These are phyloP conservation scores for Channa argus DNA, from an alignment of 2,113 vertebrate species.

Conservation along the genomic window DNA sequence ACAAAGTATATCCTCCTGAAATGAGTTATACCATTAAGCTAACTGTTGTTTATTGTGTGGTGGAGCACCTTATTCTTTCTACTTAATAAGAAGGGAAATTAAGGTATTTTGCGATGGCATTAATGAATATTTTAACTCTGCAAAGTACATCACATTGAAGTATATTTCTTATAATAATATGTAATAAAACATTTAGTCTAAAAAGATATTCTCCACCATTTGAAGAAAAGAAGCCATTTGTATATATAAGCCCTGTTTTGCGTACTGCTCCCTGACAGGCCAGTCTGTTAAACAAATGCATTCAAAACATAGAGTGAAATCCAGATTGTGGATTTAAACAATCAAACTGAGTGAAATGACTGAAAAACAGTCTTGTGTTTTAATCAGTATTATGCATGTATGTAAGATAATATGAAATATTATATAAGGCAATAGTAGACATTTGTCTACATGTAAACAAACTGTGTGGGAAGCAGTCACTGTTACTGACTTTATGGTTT, in stretches of 20 bases:
- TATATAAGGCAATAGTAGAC: background rate
- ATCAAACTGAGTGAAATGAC: background rate
- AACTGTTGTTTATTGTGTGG: too few relatives aligned
- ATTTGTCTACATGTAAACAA: background rate
- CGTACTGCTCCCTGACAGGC: conserved; percentile 22
- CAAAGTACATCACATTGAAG: too few relatives aligned
- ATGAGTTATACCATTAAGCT: too few relatives aligned
- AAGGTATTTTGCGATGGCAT: too few relatives aligned
- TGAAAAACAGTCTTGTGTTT: background rate
- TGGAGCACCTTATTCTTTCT: too few relatives aligned
- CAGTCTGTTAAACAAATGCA: background rate
- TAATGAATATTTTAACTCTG: too few relatives aligned
- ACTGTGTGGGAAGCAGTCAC: background rate
- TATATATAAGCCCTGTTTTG: conserved; percentile 20
- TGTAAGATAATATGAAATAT: background rate
- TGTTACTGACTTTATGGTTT: background rate
- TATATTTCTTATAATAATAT: too few relatives aligned
- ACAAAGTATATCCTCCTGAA: background rate
- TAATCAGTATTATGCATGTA: too few relatives aligned
- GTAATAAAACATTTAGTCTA: too few relatives aligned
- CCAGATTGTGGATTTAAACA: conserved; percentile 11
- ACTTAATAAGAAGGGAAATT: too few relatives aligned
- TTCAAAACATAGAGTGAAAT: conserved; percentile 13
- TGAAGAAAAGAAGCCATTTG: too few relatives aligned
- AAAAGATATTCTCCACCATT: too few relatives aligned